phyloP scores from a whole-genome alignment of 2,888 invertebrate genomes.

The Diploptera punctata region DNA sequence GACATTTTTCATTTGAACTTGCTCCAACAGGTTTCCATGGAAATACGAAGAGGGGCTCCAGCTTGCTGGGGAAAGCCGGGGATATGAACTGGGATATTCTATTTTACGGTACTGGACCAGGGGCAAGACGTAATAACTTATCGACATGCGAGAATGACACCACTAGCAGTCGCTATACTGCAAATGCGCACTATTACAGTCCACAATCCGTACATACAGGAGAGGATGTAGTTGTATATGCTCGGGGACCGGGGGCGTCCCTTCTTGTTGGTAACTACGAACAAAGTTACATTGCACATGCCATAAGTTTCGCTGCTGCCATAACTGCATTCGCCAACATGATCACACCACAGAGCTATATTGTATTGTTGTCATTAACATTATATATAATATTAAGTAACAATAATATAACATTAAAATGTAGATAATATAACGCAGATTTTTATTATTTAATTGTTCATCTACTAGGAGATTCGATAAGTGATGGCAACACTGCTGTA shows the following conservation, averaged over 20 bases:
- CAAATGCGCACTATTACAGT: background rate
- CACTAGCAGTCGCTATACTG: background rate
- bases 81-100: background rate
- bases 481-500: too few relatives aligned
- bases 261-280: constrained; percentile 57
- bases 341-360: too few relatives aligned
- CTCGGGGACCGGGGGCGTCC: constrained; percentile 54
- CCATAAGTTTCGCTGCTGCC: constrained; percentile 51
- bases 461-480: too few relatives aligned
- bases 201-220: background rate
- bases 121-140: background rate
- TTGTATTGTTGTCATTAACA: too few relatives aligned
- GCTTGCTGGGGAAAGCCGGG: background rate
- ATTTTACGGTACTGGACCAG: background rate
- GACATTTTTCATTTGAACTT: too few relatives aligned
- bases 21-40: too few relatives aligned
- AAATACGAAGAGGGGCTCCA: too few relatives aligned
- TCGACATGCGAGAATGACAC: background rate
- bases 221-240: constrained; percentile 33
- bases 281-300: constrained; percentile 58
- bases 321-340: constrained; percentile 50
- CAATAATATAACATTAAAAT: too few relatives aligned
- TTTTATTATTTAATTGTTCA: too few relatives aligned
- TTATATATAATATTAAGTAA: too few relatives aligned
- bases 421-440: too few relatives aligned